Conservation (phyloP, 2,113 vertebrate genomes). For the Noctilio leporinus region DNA sequence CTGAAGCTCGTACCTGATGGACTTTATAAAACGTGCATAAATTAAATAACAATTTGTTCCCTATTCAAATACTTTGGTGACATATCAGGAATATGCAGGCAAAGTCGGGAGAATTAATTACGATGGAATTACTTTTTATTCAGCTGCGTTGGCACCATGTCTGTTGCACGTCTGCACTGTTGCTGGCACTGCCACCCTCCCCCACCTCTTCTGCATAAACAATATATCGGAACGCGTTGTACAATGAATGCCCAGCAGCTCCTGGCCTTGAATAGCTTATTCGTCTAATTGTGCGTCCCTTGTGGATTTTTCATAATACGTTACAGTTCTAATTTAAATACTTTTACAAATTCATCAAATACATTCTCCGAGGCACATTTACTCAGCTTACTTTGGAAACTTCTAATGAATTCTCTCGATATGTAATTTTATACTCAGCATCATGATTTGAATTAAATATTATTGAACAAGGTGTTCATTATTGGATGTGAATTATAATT, state of each 20-base stretch:
- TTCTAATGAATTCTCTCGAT: constrained; percentile 80
- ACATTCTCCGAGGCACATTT: constrained; percentile 80
- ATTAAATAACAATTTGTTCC: constrained; percentile 61
- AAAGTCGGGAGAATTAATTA: constrained; percentile 61
- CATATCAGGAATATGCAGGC: constrained; percentile 20
- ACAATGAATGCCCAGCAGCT: constrained; percentile 67
- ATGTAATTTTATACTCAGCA: constrained; percentile 76
- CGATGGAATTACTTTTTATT: constrained; percentile 37
- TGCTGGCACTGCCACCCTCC: neutral
- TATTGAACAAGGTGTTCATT: constrained; percentile 80
- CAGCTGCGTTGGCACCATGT: constrained; percentile 45
- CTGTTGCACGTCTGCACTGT: constrained; percentile 27
- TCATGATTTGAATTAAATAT: constrained; percentile 80
- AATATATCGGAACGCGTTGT: constrained; percentile 60
- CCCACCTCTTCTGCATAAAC: constrained; percentile 60
- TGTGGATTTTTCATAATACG: constrained; percentile 77
- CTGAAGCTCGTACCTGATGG: neutral
- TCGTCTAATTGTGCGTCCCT: constrained; percentile 75
- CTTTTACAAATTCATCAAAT: constrained; percentile 78
- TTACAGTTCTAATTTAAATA: constrained; percentile 83
- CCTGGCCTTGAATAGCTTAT: constrained; percentile 74
- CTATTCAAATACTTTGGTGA: constrained; percentile 52
- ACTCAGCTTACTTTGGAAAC: constrained; percentile 80
- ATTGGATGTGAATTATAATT: constrained; percentile 78
- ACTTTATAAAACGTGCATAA: constrained; percentile 44